A percentile compares a stretch with the other conserved stretches of the same genome.
Conservation (phyloP, 2,888 invertebrate genomes). For the Spialia ferax region DNA sequence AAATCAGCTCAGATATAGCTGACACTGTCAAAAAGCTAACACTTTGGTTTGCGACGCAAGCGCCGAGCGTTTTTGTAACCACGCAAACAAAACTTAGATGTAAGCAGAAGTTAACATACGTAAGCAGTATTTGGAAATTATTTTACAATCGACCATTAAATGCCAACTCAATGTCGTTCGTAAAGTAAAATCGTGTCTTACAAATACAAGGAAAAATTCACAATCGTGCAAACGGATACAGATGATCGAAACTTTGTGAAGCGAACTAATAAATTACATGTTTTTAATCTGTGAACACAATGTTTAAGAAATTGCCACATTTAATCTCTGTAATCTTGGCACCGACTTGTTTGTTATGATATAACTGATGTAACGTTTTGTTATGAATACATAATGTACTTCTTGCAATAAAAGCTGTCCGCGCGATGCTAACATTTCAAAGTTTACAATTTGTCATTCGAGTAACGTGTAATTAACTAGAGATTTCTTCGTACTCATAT, state of each 20-base stretch:
- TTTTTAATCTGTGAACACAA: constrained; percentile 9
- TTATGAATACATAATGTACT: constrained; percentile 33
- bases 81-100: background rate
- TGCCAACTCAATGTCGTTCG: background rate
- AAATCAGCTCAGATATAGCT: constrained; percentile 86
- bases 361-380: constrained; percentile 30
- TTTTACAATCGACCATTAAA: background rate
- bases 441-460: constrained; percentile 24
- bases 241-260: background rate
- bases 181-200: background rate
- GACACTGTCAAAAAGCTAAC: constrained; percentile 85
- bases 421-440: constrained; percentile 18
- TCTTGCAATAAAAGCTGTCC: constrained; percentile 37
- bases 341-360: constrained; percentile 30
- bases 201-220: background rate
- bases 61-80: constrained; percentile 53
- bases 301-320: constrained; percentile 24
- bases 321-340: constrained; percentile 27
- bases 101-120: background rate
- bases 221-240: background rate
- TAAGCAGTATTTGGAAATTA: background rate
- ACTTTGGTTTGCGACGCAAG: constrained; percentile 59
- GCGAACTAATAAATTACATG: background rate
- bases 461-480: background rate
- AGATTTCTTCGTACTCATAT: background rate